These are phyloP conservation scores for Eremobia ochroleuca DNA, from an alignment of 2,888 invertebrate genomes.

Conservation along the genomic window DNA sequence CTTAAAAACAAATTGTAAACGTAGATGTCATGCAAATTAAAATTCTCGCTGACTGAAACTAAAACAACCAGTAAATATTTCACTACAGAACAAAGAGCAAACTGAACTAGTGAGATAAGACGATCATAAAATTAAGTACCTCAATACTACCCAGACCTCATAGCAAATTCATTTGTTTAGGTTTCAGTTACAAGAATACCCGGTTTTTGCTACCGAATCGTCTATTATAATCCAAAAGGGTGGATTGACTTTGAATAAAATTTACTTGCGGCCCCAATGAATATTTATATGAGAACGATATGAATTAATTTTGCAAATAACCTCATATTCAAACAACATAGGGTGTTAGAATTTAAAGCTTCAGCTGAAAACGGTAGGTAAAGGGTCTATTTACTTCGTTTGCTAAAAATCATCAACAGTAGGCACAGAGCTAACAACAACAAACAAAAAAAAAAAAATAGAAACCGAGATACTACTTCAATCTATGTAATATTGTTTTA, in stretches of 20 bases:
- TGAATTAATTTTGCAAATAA: conserved; percentile 64
- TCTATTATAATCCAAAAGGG: conserved; percentile 58
- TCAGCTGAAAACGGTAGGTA: conserved; percentile 36
- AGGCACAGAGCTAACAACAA: background rate
- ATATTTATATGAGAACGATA: conserved; percentile 64
- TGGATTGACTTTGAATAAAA: conserved; percentile 64
- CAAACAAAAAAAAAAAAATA: too few relatives aligned
- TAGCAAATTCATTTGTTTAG: conserved; percentile 63
- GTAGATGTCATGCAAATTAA: conserved; percentile 1
- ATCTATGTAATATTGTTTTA: background rate
- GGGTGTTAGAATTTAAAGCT: conserved; percentile 35
- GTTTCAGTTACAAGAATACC: conserved; percentile 50
- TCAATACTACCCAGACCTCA: conserved; percentile 30
- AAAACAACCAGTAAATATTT: conserved; percentile 24
- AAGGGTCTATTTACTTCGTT: conserved; percentile 25
- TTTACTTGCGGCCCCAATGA: conserved; percentile 57
- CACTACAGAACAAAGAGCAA: conserved; percentile 8
- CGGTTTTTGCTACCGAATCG: conserved; percentile 60
- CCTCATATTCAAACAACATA: conserved; percentile 53
- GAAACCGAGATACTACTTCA: background rate
- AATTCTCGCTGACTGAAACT: background rate
- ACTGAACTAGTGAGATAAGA: conserved; percentile 65
- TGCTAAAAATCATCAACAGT: conserved; percentile 26
- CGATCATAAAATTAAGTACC: conserved; percentile 52
- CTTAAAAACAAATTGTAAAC: background rate